A percentile compares a stretch with the other conserved stretches of the same genome.
Conservation (phyloP, 2,888 invertebrate genomes). For the Diachrysia chrysitis region DNA sequence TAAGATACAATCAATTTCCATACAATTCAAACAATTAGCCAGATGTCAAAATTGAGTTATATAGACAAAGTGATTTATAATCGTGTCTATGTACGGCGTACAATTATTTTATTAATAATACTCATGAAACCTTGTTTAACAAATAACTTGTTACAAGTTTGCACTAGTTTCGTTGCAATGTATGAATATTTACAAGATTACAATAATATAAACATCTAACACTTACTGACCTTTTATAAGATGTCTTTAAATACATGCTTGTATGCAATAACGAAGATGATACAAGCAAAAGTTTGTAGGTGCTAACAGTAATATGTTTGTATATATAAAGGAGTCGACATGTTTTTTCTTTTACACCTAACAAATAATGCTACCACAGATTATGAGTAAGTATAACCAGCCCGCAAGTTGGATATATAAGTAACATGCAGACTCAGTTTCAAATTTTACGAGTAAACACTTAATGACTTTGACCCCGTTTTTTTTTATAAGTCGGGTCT, state of each 20-base stretch:
- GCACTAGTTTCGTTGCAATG: slow-evolving; percentile 3
- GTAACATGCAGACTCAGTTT: not conserved
- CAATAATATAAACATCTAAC: slow-evolving; percentile 2
- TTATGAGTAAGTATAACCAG: slow-evolving; percentile 4
- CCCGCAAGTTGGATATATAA: not conserved
- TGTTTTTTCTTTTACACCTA: not conserved
- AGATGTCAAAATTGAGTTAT: not conserved
- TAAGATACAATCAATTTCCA: no score
- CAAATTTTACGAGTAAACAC: not conserved
- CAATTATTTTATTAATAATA: not conserved
- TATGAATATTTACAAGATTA: slow-evolving; percentile 9
- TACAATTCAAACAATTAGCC: not conserved
- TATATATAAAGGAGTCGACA: not conserved
- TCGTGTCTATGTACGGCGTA: not conserved
- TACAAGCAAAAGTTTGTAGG: not conserved
- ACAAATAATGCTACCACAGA: slow-evolving; percentile 1
- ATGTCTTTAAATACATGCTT: not conserved
- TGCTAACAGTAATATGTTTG: no score
- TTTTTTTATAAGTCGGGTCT: not conserved
- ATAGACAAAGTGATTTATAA: slow-evolving; percentile 4
- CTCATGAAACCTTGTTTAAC: not conserved
- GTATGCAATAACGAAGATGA: not conserved
- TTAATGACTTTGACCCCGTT: not conserved
- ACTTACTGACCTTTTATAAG: not conserved
- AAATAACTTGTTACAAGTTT: not conserved